phyloP scores from a whole-genome alignment of 2,797 vertebrate genomes.

The Chelonia mydas region DNA sequence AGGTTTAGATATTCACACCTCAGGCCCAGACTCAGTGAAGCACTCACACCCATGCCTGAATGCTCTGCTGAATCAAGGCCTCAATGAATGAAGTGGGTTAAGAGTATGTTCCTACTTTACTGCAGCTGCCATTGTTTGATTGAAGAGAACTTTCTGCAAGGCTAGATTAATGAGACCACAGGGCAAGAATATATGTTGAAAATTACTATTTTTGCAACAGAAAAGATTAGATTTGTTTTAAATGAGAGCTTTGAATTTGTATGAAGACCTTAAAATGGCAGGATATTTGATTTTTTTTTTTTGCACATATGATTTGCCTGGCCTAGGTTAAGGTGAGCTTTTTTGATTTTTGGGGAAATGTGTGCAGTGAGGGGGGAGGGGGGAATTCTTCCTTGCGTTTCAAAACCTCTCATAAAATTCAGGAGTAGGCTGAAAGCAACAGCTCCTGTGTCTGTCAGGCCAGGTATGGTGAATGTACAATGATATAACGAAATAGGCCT shows the following conservation, averaged over 20 bases:
- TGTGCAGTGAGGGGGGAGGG: too few species aligned
- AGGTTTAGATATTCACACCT: neutral
- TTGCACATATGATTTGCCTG: neutral
- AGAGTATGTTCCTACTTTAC: accelerated
- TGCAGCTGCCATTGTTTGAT: neutral
- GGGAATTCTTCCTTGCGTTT: neutral
- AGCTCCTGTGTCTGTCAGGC: neutral
- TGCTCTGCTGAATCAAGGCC: neutral
- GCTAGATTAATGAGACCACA: neutral
- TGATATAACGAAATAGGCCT: neutral
- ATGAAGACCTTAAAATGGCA: neutral
- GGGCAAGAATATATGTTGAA: neutral
- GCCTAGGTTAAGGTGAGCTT: too few species aligned
- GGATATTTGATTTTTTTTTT: neutral
- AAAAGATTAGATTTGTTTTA: neutral
- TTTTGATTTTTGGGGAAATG: neutral
- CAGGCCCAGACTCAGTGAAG: neutral
- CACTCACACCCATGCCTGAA: accelerated
- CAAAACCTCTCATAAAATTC: neutral
- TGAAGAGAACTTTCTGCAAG: neutral
- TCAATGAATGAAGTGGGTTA: neutral
- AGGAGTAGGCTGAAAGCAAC: neutral
- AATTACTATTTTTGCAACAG: neutral
- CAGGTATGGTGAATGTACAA: neutral
- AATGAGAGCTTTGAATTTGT: neutral